phyloP scores from a whole-genome alignment of 2,888 invertebrate species.

The Pandemis corylana region DNA sequence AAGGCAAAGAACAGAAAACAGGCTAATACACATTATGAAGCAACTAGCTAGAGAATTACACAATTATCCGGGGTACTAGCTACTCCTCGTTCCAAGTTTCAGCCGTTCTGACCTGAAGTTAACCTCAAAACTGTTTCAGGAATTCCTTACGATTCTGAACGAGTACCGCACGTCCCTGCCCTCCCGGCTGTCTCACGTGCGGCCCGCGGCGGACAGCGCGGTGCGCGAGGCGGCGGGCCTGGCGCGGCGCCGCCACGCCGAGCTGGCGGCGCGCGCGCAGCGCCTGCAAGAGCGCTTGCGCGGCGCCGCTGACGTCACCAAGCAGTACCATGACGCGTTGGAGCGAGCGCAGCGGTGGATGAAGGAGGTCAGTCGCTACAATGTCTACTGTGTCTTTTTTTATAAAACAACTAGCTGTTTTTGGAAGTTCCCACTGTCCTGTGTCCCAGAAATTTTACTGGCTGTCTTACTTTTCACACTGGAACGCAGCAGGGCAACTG shows the following conservation, averaged over 20 bases:
- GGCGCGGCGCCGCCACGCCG: slow-evolving; percentile 92
- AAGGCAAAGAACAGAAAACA: no score
- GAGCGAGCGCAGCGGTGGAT: slow-evolving; percentile 93
- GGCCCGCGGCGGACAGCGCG: slow-evolving; percentile 88
- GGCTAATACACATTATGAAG: no score
- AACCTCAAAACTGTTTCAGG: slow-evolving; percentile 70
- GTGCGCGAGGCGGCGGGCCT: slow-evolving; percentile 92
- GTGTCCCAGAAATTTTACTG: no score
- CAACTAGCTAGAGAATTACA: no score
- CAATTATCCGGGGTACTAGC: no score
- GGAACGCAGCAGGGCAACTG: no score
- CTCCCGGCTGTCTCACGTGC: slow-evolving; percentile 91
- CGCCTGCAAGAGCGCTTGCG: slow-evolving; percentile 92
- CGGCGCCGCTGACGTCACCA: slow-evolving; percentile 86
- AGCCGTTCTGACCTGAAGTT: background rate
- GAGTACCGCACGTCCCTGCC: slow-evolving; percentile 94
- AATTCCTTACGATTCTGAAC: slow-evolving; percentile 92
- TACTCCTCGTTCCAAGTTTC: no score
- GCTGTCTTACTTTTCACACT: no score
- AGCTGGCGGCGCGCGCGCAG: slow-evolving; percentile 92
- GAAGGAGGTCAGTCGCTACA: slow-evolving; percentile 77
- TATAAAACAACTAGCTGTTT: no score
- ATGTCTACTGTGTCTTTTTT: no score
- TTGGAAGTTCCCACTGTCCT: no score
- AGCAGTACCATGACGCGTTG: slow-evolving; percentile 91